These are phyloP conservation scores for Alentia gelatinosa DNA, from an alignment of 2,888 invertebrate species.

Conservation along the genomic window DNA sequence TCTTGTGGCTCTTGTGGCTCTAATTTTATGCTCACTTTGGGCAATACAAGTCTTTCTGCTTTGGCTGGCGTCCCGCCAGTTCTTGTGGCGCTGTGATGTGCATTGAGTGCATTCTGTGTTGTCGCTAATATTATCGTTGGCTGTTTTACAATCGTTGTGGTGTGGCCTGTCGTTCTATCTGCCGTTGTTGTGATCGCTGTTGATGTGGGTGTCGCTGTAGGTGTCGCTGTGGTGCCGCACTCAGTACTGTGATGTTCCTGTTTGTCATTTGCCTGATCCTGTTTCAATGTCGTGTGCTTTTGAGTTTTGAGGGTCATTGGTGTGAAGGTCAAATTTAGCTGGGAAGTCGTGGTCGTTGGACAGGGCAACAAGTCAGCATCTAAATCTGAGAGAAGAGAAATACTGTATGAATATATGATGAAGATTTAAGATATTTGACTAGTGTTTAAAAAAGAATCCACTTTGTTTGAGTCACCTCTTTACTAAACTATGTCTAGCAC, in stretches of 20 bases:
- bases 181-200: not conserved
- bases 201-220: not conserved
- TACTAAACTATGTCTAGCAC: no score
- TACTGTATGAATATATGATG: no score
- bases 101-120: constrained; percentile 51
- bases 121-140: constrained; percentile 81
- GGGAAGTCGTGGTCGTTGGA: constrained; percentile 17
- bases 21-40: constrained; percentile 88
- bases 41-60: constrained; percentile 81
- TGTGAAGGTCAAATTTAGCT: constrained; percentile 33
- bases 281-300: not conserved
- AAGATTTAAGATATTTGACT: no score
- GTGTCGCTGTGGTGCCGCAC: constrained; percentile 1
- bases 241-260: not conserved
- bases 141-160: constrained; percentile 81
- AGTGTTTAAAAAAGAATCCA: no score
- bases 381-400: not conserved
- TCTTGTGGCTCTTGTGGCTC: constrained; percentile 81
- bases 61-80: constrained; percentile 5
- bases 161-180: constrained; percentile 25
- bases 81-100: not conserved
- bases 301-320: constrained; percentile 28
- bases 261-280: not conserved
- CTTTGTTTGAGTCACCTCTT: no score
- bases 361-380: constrained; percentile 23